Evolutionary conservation across 2,113 vertebrate genomes (phyloP).

Genomic region (Hippopotamus amphibius): DNA sequence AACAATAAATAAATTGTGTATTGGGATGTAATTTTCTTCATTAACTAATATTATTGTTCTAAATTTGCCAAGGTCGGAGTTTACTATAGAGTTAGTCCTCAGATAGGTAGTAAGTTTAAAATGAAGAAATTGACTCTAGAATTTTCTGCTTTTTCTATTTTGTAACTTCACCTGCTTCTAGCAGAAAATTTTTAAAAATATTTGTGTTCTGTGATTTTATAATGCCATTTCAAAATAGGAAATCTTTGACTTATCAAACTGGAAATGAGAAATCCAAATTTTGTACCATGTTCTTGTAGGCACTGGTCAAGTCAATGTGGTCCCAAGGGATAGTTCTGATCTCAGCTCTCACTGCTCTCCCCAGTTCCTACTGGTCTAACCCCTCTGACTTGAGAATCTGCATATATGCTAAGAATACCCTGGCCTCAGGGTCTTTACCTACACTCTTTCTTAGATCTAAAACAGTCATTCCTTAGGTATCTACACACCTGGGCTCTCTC

Average conservation of each 20-base stretch:
- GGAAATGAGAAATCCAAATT: background rate
- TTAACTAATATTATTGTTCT: constrained; percentile 60
- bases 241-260: background rate
- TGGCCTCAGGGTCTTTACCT: background rate
- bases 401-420: background rate
- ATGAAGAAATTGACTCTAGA: background rate
- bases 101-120: background rate
- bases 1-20: constrained; percentile 62
- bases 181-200: background rate
- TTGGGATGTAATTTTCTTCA: constrained; percentile 61
- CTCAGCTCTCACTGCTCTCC: background rate
- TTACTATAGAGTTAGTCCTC: constrained; percentile 10
- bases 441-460: background rate
- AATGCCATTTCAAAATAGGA: background rate
- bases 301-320: no score
- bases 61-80: constrained; percentile 59
- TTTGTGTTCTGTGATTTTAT: background rate
- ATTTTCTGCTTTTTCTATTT: background rate
- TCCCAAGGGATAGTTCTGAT: background rate
- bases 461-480: background rate
- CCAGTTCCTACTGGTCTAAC: background rate
- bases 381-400: background rate
- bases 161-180: background rate
- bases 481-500: background rate
- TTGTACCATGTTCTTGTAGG: background rate